phyloP scores from a whole-genome alignment of 2,113 vertebrate species.

The Seriola aureovittata region DNA sequence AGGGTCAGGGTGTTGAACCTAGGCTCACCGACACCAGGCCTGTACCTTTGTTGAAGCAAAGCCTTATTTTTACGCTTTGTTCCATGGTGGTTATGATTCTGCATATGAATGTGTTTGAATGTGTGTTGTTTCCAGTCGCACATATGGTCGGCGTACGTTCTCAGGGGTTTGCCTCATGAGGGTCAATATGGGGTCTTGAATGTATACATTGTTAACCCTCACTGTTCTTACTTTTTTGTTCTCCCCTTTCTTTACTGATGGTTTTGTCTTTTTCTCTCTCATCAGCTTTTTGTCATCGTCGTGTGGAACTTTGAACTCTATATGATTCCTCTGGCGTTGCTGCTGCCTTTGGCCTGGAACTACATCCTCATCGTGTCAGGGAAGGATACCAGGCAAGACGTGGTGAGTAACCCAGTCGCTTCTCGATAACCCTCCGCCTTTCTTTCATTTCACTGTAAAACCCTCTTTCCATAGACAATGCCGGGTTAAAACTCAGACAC shows the following conservation, averaged over 20 bases:
- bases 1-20: constrained; percentile 66
- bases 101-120: constrained; percentile 66
- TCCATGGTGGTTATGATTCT: constrained; percentile 63
- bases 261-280: constrained; percentile 45
- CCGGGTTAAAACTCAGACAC: constrained; percentile 11
- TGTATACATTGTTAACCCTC: constrained; percentile 25
- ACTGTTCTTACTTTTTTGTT: constrained; percentile 42
- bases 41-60: constrained; percentile 58
- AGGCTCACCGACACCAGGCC: constrained; percentile 36
- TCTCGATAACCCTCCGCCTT: constrained; percentile 54
- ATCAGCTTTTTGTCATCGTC: constrained; percentile 93
- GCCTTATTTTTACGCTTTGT: constrained; percentile 45
- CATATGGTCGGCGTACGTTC: constrained; percentile 55
- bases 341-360: constrained; percentile 94
- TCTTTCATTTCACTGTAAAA: constrained; percentile 53
- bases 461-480: constrained; percentile 28
- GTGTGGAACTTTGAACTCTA: constrained; percentile 99
- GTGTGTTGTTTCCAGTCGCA: constrained; percentile 25
- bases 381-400: constrained; percentile 94
- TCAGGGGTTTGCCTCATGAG: constrained; percentile 31
- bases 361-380: constrained; percentile 94
- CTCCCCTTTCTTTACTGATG: constrained; percentile 41
- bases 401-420: constrained; percentile 86
- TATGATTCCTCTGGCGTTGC: constrained; percentile 94
- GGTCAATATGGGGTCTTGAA: constrained; percentile 27